phyloP scores from a whole-genome alignment of 2,888 invertebrate genomes.

The Apamea monoglypha region DNA sequence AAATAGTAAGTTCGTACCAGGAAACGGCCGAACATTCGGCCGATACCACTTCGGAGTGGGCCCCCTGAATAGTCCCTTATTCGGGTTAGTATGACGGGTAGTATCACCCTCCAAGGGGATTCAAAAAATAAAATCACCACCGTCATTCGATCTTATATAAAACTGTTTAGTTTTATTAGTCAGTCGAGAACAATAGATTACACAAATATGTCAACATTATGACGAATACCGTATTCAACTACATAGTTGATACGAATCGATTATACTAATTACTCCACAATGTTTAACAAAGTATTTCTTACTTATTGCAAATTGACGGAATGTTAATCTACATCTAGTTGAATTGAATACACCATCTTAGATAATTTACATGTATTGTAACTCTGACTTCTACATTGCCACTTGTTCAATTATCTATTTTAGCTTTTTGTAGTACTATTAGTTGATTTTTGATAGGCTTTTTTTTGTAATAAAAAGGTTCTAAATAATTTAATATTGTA shows the following conservation, averaged over 20 bases:
- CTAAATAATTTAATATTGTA: too few relatives aligned
- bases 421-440: neutral
- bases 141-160: neutral
- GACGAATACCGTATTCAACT: neutral
- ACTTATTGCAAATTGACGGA: neutral
- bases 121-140: neutral
- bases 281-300: neutral
- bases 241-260: neutral
- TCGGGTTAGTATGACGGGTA: neutral
- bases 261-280: neutral
- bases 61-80: neutral
- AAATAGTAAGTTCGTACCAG: too few relatives aligned
- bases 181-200: too few relatives aligned
- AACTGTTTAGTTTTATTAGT: neutral
- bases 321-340: neutral
- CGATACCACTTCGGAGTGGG: too few relatives aligned
- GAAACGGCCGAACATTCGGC: too few relatives aligned
- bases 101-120: too few relatives aligned
- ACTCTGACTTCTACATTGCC: too few relatives aligned
- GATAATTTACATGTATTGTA: neutral
- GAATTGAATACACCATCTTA: neutral
- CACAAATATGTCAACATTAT: neutral
- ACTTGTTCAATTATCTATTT: neutral
- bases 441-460: neutral
- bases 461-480: too few relatives aligned